These are phyloP conservation scores for Channa argus DNA, from an alignment of 2,113 vertebrate genomes.

Conservation along the genomic window DNA sequence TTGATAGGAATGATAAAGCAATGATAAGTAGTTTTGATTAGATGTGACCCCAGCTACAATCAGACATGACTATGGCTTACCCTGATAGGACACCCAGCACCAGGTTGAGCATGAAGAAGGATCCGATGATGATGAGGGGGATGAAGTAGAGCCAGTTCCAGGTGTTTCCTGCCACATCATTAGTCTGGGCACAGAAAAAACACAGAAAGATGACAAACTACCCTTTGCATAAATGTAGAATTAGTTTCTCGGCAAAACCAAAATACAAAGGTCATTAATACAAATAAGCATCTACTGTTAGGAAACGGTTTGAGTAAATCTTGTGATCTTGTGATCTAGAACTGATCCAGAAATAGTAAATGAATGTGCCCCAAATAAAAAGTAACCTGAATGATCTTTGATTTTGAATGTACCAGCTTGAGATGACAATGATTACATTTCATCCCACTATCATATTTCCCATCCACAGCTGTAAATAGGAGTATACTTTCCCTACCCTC, in stretches of 20 bases:
- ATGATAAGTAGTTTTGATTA: too few species aligned
- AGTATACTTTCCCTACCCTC: neutral
- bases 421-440: neutral
- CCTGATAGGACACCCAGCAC: constrained; percentile 94
- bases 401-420: constrained; percentile 13
- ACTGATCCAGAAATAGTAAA: neutral
- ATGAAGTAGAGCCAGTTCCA: constrained; percentile 99
- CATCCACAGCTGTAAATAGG: neutral
- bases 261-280: too few species aligned
- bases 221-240: too few species aligned
- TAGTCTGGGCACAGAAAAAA: constrained; percentile 83
- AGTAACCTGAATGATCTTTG: neutral
- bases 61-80: constrained; percentile 79
- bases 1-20: too few species aligned
- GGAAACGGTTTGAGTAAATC: too few species aligned
- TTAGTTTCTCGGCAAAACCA: too few species aligned
- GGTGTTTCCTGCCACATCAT: constrained; percentile 90
- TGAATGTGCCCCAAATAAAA: neutral
- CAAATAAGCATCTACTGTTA: too few species aligned
- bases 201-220: too few species aligned
- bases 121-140: constrained; percentile 96
- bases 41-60: too few species aligned
- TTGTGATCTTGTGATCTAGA: too few species aligned
- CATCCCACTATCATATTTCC: neutral
- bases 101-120: constrained; percentile 98